These are phyloP conservation scores for Tethya wilhelma DNA, from an alignment of 37 sponge, comb jelly and placozoan species.

Conservation along the genomic window DNA sequence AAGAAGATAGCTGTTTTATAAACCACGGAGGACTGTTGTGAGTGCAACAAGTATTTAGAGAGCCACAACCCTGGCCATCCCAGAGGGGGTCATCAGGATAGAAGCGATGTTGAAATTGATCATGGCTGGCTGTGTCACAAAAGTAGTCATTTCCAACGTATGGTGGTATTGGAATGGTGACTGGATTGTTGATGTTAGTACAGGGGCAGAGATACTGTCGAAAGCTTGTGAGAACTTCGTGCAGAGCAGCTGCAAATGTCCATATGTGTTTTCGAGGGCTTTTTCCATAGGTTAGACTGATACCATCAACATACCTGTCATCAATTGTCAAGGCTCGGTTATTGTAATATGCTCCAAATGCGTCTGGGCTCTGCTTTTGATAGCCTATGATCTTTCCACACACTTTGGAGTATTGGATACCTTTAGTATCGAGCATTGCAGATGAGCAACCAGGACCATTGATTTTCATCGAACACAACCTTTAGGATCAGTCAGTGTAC, in stretches of 20 bases:
- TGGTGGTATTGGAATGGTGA: not conserved
- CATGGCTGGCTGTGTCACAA: conserved; percentile 27
- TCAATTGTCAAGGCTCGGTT: too few species aligned
- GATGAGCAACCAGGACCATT: conserved; percentile 5
- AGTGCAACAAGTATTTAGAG: conserved; percentile 33
- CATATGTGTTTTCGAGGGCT: conserved; percentile 18
- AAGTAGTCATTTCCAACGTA: too few species aligned
- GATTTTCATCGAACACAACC: too few species aligned
- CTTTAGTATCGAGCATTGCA: not conserved
- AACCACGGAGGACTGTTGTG: conserved; percentile 31
- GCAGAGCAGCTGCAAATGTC: conserved; percentile 19
- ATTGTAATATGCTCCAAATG: not conserved
- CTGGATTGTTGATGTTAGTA: conserved; percentile 3
- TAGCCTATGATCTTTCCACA: conserved; percentile 24
- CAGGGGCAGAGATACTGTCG: conserved; percentile 12
- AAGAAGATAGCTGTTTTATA: conserved; percentile 4
- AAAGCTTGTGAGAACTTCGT: not conserved
- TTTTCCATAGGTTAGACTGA: conserved; percentile 16
- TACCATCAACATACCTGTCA: conserved; percentile 8
- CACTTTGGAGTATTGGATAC: not conserved
- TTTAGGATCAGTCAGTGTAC: not conserved
- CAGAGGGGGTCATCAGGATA: too few species aligned
- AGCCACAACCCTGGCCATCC: too few species aligned
- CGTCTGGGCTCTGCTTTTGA: not conserved
- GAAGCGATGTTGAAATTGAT: not conserved